phyloP scores from a whole-genome alignment of 2,888 invertebrate species.

The Cephus runcator region DNA sequence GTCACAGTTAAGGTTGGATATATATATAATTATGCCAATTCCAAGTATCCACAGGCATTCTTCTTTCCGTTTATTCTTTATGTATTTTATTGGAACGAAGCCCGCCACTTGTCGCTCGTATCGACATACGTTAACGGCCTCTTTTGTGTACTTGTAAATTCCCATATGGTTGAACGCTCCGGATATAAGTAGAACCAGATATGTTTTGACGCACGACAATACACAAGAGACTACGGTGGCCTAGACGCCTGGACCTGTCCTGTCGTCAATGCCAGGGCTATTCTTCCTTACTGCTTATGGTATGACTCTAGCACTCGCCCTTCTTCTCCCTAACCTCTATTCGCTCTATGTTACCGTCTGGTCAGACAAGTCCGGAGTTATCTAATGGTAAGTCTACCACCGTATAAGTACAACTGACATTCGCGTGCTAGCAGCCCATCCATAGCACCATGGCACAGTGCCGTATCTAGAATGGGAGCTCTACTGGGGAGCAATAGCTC shows the following conservation, averaged over 20 bases:
- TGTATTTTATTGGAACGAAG: background rate
- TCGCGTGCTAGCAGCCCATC: background rate
- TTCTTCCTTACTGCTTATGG: background rate
- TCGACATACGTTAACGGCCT: background rate
- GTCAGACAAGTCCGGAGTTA: background rate
- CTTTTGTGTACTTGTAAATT: background rate
- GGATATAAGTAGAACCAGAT: background rate
- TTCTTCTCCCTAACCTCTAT: background rate
- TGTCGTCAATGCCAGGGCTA: background rate
- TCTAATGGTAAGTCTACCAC: slow-evolving; percentile 1
- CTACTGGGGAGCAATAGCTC: background rate
- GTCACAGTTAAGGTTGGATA: background rate
- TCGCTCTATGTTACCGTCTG: background rate
- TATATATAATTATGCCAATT: background rate
- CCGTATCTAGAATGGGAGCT: background rate
- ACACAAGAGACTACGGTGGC: background rate
- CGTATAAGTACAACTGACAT: slow-evolving; percentile 3
- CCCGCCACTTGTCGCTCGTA: background rate
- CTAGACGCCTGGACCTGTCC: background rate
- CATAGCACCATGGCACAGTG: background rate
- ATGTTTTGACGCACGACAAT: background rate
- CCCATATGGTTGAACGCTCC: background rate
- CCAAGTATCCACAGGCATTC: background rate
- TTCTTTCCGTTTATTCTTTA: background rate
- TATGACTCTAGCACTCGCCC: background rate